Evolutionary conservation across 2,113 vertebrate genomes (phyloP), one percentile per base, ranked within the genome.

Genomic region (Cranoglanis bouderius): DNA sequence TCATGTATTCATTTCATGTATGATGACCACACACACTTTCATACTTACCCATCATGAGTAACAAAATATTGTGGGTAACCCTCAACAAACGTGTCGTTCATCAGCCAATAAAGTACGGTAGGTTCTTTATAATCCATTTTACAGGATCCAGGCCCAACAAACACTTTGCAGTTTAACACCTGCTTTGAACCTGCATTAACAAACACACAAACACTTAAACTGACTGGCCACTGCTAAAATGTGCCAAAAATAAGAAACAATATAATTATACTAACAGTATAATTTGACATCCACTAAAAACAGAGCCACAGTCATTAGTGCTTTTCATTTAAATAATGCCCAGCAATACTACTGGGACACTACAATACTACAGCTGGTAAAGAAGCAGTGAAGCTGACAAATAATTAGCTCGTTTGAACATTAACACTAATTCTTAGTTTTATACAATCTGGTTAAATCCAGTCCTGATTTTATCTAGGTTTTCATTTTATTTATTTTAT

Each of bases 131-230:
- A 0, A 13, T 40, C 29, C 8, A 6, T 65, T 32, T 46, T 10
- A 12, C 81, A 83, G 35, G 81, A 83, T 43, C 87, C 65, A 35
- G 4, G 32, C 13, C 86, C 86, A 57, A 80, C 7, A 12, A 87
- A 83, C 51, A 77, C 89, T 87, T 90, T 85, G 63, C 89, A 90
- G 35, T 43, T 26, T 21, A 90, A 38, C 1, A 67, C 14, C 26
- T 6, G 67, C 32, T 83, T 90, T 49, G 83, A 29, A 61, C 86
- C 89, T 90, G 72, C 7, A 32, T 18, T 85, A 67, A 75, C 4
- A 88, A 75, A 82, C 10, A 35, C 75, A 82, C 3, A 29, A 29
- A 53, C 12, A 51, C 43, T 26, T 38, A 18, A 67, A n/a, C 26
- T 57, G 70, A 21, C 43, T 49, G 43, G 16, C n/a, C 32, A 51